Conservation (phyloP, 1,140 invertebrate genomes). For the Nasonia longicornis region DNA sequence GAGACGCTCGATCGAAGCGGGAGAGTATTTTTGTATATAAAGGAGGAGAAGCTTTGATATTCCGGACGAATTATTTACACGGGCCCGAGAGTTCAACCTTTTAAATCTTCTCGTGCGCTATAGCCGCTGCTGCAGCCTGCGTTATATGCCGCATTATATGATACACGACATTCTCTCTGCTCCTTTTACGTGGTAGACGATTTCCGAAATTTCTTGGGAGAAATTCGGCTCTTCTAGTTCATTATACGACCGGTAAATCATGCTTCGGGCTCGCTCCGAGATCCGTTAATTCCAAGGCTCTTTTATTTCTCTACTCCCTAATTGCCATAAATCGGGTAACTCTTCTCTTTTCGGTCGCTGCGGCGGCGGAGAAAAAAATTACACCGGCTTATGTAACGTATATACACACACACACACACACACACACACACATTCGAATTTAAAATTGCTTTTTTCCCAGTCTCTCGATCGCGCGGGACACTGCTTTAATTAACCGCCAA, state of each 20-base stretch:
- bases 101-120: constrained; percentile 23
- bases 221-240: not conserved
- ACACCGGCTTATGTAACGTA: not conserved
- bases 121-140: not conserved
- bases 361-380: not conserved
- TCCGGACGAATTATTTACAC: constrained; percentile 36
- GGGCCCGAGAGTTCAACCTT: constrained; percentile 23
- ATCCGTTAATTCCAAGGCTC: not conserved
- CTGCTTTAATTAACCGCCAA: not conserved
- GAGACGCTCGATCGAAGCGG: not conserved
- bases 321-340: constrained; percentile 21
- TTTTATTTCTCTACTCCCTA: not conserved
- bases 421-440: not conserved
- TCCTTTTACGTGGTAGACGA: not conserved
- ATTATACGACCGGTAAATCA: constrained; percentile 22
- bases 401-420: too few relatives aligned
- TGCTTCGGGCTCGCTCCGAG: not conserved
- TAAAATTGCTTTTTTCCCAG: not conserved
- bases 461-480: too few relatives aligned
- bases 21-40: not conserved
- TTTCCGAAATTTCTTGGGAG: constrained; percentile 8
- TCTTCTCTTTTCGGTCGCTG: not conserved
- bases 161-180: constrained; percentile 5
- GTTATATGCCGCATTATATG: not conserved
- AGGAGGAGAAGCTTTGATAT: not conserved